These are phyloP conservation scores for Mastigias papua DNA, from an alignment of 30 jellyfish, hydroid and myxozoan species.

Conservation along the genomic window DNA sequence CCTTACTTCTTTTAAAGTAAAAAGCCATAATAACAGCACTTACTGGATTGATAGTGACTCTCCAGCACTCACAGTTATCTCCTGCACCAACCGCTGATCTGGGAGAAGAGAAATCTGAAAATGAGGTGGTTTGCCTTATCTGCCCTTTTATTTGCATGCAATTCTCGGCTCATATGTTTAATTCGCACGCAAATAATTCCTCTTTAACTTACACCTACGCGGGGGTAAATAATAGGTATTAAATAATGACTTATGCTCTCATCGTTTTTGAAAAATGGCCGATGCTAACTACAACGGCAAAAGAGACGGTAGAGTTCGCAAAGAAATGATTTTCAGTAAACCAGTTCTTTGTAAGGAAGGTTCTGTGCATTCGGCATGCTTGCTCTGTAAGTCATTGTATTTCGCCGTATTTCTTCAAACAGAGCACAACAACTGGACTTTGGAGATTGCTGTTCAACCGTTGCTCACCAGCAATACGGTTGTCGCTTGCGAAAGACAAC, in stretches of 20 bases:
- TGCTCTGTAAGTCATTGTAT: not conserved
- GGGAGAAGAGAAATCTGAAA: not conserved
- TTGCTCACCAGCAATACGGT: too few relatives aligned
- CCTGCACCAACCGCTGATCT: not conserved
- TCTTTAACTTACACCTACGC: not conserved
- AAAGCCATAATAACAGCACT: too few relatives aligned
- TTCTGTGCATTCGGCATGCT: not conserved
- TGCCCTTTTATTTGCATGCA: conserved; percentile 29
- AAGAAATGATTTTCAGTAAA: not conserved
- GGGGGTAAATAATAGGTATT: not conserved
- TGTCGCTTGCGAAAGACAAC: too few relatives aligned
- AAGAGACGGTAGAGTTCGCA: not conserved
- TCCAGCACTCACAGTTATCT: not conserved
- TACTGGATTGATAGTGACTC: too few relatives aligned
- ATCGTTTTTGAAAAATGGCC: not conserved
- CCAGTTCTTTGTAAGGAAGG: not conserved
- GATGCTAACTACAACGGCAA: not conserved
- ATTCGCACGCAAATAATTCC: conserved; percentile 25
- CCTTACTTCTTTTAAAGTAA: too few relatives aligned
- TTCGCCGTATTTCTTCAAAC: too few relatives aligned
- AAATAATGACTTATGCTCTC: not conserved
- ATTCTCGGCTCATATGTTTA: conserved; percentile 14
- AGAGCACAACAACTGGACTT: too few relatives aligned
- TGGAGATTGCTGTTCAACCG: too few relatives aligned
- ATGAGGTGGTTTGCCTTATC: not conserved